Evolutionary conservation across 2,797 vertebrate genomes (phyloP).

Genomic region (Takifugu ocellatus): DNA sequence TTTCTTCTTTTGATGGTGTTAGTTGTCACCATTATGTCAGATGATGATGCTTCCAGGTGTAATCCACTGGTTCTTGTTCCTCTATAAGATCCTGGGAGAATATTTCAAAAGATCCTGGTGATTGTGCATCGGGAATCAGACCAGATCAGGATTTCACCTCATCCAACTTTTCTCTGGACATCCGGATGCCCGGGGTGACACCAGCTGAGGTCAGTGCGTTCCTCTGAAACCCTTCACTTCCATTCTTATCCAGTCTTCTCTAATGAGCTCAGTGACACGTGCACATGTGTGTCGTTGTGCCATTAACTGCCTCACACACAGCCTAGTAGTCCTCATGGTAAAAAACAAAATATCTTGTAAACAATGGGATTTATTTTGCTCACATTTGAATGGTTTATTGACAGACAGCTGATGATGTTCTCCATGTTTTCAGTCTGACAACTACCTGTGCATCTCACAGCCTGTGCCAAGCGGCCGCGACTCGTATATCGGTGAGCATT

Average conservation of each 20-base stretch:
- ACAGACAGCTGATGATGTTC: no score
- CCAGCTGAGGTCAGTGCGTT: conserved; percentile 80
- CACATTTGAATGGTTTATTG: no score
- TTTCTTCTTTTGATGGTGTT: no score
- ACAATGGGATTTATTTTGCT: no score
- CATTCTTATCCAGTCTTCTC: no score
- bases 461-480: conserved; percentile 81
- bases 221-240: not conserved
- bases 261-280: no score
- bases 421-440: conserved; percentile 81
- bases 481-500: conserved; percentile 87
- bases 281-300: not conserved
- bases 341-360: no score
- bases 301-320: not conserved
- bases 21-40: no score
- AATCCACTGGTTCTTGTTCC: not conserved
- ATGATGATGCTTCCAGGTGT: not conserved
- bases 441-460: conserved; percentile 89
- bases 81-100: conserved; percentile 79
- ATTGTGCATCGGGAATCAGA: conserved; percentile 77
- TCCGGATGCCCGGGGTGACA: conserved; percentile 88
- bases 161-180: conserved; percentile 85
- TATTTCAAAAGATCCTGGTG: conserved; percentile 69
- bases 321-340: no score
- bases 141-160: conserved; percentile 71